These are phyloP conservation scores for Scyliorhinus canicula DNA, from an alignment of 2,797 vertebrate genomes.

Conservation along the genomic window DNA sequence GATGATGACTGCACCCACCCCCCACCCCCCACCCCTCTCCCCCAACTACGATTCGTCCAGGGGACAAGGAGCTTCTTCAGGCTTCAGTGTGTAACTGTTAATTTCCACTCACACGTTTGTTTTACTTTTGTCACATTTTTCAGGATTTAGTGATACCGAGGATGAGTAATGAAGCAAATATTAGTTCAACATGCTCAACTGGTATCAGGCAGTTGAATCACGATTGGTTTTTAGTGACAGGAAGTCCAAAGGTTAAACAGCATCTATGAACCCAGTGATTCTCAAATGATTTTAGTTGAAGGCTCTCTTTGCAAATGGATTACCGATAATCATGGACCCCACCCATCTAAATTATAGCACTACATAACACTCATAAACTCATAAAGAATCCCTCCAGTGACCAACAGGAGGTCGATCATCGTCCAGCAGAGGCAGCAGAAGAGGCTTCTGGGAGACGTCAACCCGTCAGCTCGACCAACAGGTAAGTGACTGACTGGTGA, in stretches of 20 bases:
- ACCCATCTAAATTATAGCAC: too few relatives aligned
- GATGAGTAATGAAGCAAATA: not conserved
- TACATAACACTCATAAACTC: too few relatives aligned
- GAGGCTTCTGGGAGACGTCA: too few relatives aligned
- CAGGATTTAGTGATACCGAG: not conserved
- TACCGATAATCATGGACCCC: too few relatives aligned
- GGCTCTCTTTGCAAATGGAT: not conserved
- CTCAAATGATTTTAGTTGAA: not conserved
- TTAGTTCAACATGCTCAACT: not conserved
- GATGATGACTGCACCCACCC: not conserved
- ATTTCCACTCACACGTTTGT: not conserved
- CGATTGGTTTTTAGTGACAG: not conserved
- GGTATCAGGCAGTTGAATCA: not conserved
- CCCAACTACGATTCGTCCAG: not conserved
- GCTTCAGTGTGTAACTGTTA: not conserved
- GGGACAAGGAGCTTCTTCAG: not conserved
- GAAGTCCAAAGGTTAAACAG: not conserved
- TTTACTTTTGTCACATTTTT: not conserved
- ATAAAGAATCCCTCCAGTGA: too few relatives aligned
- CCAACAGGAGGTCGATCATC: too few relatives aligned
- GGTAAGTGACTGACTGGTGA: too few relatives aligned
- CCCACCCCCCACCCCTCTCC: too few relatives aligned
- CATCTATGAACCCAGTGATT: not conserved
- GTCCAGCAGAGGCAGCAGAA: too few relatives aligned
- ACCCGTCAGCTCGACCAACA: too few relatives aligned